These are phyloP conservation scores for Budorcas taxicolor DNA, from an alignment of 2,113 vertebrate genomes.

Conservation along the genomic window DNA sequence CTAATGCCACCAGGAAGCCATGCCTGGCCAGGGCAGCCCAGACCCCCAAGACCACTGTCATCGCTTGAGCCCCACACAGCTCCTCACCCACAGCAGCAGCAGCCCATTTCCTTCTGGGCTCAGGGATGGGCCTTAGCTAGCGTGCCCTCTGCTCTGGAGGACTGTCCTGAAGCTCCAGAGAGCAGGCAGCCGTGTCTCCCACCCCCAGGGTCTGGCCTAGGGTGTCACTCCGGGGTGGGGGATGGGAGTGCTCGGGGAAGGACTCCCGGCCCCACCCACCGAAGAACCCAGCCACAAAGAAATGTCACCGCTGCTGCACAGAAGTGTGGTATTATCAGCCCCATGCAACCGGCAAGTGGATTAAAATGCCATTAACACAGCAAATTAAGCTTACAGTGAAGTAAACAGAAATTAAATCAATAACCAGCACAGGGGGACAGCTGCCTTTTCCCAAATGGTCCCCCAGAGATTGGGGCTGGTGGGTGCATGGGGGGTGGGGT, in stretches of 20 bases:
- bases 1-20: neutral
- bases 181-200: neutral
- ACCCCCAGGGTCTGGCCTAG: neutral
- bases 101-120: neutral
- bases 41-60: neutral
- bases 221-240: neutral
- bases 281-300: conserved; percentile 58
- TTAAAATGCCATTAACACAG: conserved; percentile 81
- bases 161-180: neutral
- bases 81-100: neutral
- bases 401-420: conserved; percentile 80
- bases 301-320: conserved; percentile 65
- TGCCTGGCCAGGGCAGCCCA: neutral
- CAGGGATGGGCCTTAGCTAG: neutral
- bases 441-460: conserved; percentile 53
- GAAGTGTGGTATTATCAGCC: conserved; percentile 70
- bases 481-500: neutral
- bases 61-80: fast-evolving
- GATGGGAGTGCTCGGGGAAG: neutral
- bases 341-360: conserved; percentile 70
- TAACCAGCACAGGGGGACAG: conserved; percentile 60
- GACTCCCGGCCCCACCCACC: conserved; percentile 35
- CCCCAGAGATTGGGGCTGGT: neutral
- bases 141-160: neutral
- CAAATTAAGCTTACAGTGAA: conserved; percentile 77